phyloP scores from a whole-genome alignment of 2,888 invertebrate genomes.

The Ormyrus nitidulus region DNA sequence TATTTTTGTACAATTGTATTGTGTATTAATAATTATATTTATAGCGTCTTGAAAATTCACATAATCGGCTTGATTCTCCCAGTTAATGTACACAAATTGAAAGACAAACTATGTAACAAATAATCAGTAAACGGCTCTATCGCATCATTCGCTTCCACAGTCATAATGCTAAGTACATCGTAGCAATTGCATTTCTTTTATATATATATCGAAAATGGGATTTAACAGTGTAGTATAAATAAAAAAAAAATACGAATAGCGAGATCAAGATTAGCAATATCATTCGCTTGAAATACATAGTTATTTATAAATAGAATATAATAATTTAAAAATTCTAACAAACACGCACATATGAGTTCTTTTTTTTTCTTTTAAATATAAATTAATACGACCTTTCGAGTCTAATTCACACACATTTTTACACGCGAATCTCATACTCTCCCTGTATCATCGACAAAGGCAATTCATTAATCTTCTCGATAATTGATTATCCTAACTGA shows the following conservation, averaged over 20 bases:
- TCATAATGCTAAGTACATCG: constrained; percentile 28
- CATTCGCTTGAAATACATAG: constrained; percentile 28
- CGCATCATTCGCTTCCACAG: constrained; percentile 33
- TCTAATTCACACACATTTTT: constrained; percentile 52
- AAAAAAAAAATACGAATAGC: constrained; percentile 37
- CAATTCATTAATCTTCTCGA: constrained; percentile 48
- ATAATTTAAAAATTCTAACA: constrained; percentile 53
- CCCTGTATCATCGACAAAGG: constrained; percentile 55
- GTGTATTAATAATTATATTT: background rate
- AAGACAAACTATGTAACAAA: constrained; percentile 60
- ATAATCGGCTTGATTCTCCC: constrained; percentile 22
- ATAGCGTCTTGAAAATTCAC: constrained; percentile 14
- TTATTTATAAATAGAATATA: constrained; percentile 43
- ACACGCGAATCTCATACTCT: constrained; percentile 43
- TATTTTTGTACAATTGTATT: background rate
- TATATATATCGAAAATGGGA: constrained; percentile 32
- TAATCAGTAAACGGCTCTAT: constrained; percentile 41
- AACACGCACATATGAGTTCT: constrained; percentile 37
- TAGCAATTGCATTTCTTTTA: constrained; percentile 25
- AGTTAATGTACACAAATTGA: constrained; percentile 61
- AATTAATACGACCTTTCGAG: constrained; percentile 37
- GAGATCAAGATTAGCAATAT: constrained; percentile 48
- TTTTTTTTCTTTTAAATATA: constrained; percentile 21
- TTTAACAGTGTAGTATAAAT: constrained; percentile 2
- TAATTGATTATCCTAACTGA: constrained; percentile 43